Evolutionary conservation across 2,797 vertebrate genomes (phyloP).

Genomic region (Coendou prehensilis): DNA sequence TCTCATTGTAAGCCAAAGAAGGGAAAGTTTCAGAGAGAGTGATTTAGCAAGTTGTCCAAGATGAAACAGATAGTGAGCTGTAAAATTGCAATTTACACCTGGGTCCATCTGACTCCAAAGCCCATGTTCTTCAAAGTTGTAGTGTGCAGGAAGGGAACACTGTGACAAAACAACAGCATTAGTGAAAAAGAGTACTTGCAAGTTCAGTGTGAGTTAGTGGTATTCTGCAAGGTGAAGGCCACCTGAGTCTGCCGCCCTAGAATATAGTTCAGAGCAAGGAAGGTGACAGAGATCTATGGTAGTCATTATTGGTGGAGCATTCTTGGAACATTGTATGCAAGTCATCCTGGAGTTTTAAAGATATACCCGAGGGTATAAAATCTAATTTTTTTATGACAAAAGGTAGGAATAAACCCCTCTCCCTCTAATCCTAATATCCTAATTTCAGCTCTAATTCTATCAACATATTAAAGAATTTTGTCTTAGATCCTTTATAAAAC

Average conservation of each 20-base stretch:
- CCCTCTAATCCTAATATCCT: background rate
- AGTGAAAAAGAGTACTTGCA: background rate
- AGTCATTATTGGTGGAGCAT: background rate
- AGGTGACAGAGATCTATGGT: background rate
- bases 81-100: background rate
- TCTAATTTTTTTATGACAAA: background rate
- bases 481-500: constrained; percentile 30
- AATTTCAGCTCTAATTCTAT: constrained; percentile 15
- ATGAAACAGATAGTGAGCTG: background rate
- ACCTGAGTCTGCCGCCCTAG: background rate
- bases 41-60: background rate
- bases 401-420: background rate
- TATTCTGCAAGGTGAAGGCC: background rate
- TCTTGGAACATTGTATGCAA: background rate
- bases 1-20: constrained; percentile 14
- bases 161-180: background rate
- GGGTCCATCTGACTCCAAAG: background rate
- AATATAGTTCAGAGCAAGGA: background rate
- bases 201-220: background rate
- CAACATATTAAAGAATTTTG: background rate
- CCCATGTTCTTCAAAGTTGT: background rate
- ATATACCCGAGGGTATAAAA: too few species aligned
- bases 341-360: background rate
- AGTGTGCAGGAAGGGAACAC: background rate
- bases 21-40: background rate